Evolutionary conservation across 2,888 invertebrate genomes (phyloP).

Genomic region (Patella depressa): DNA sequence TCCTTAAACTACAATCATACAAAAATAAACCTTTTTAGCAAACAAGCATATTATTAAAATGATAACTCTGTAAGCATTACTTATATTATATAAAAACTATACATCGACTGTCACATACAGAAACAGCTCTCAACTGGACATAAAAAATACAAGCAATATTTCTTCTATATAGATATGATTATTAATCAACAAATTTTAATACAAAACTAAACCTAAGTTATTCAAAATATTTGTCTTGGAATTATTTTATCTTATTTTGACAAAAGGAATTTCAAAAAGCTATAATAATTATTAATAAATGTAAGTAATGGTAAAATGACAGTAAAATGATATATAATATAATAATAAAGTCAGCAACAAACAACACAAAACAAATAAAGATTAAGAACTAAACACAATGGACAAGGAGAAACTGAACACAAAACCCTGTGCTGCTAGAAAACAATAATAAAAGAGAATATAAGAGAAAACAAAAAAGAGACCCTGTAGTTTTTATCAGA

Average conservation of each 20-base stretch:
- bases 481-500: conserved; percentile 3
- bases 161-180: conserved; percentile 11
- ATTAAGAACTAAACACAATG: not conserved
- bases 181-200: conserved; percentile 6
- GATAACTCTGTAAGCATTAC: conserved; percentile 1
- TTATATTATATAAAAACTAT: conserved; percentile 6
- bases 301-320: too few species aligned
- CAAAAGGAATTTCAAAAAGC: conserved; percentile 5
- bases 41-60: not conserved
- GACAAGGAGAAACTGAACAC: not conserved
- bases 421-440: conserved; percentile 2
- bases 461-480: conserved; percentile 2
- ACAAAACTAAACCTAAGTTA: conserved; percentile 4
- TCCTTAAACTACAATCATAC: conserved; percentile 4
- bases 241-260: not conserved
- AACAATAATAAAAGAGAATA: not conserved
- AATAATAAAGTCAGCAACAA: too few species aligned
- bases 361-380: conserved; percentile 7
- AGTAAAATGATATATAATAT: too few species aligned
- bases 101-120: not conserved
- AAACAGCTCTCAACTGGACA: conserved; percentile 3
- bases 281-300: too few species aligned
- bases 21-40: conserved; percentile 13
- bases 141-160: conserved; percentile 7
- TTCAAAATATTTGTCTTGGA: conserved; percentile 8